These are phyloP conservation scores for Antitype chi DNA, from an alignment of 2,888 invertebrate species.

Conservation along the genomic window DNA sequence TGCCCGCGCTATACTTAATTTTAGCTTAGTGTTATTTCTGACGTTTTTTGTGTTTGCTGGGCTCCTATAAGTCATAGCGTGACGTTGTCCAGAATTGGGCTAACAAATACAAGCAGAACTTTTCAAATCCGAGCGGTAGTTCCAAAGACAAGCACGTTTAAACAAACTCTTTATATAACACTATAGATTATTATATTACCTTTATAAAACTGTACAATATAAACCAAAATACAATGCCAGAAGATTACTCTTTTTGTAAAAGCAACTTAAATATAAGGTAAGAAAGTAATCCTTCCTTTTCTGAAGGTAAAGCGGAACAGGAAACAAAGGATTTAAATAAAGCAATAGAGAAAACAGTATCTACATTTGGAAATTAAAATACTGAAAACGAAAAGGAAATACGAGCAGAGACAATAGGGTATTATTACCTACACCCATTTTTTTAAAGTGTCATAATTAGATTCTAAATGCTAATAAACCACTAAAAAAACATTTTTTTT, in stretches of 20 bases:
- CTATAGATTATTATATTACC: neutral
- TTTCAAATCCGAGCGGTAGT: too few relatives aligned
- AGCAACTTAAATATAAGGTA: slow-evolving; percentile 12
- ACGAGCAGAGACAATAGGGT: neutral
- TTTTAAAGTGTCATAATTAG: too few relatives aligned
- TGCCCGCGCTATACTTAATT: too few relatives aligned
- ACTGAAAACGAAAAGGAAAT: slow-evolving; percentile 1
- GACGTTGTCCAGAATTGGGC: too few relatives aligned
- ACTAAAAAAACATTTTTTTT: too few relatives aligned
- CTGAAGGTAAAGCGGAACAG: slow-evolving; percentile 5
- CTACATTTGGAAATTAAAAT: neutral
- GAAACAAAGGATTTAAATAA: slow-evolving; percentile 32
- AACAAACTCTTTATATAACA: too few relatives aligned
- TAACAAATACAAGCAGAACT: too few relatives aligned
- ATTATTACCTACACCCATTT: neutral
- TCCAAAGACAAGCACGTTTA: too few relatives aligned
- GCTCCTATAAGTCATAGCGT: too few relatives aligned
- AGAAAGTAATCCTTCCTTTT: slow-evolving; percentile 30
- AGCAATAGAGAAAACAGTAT: neutral
- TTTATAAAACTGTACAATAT: neutral
- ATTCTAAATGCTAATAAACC: too few relatives aligned
- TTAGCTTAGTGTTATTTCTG: too few relatives aligned
- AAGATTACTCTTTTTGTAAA: slow-evolving; percentile 7
- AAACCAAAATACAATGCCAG: slow-evolving; percentile 7
- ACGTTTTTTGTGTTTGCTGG: too few relatives aligned